phyloP scores from a whole-genome alignment of 1,140 invertebrate genomes.

The Lucilia sericata region DNA sequence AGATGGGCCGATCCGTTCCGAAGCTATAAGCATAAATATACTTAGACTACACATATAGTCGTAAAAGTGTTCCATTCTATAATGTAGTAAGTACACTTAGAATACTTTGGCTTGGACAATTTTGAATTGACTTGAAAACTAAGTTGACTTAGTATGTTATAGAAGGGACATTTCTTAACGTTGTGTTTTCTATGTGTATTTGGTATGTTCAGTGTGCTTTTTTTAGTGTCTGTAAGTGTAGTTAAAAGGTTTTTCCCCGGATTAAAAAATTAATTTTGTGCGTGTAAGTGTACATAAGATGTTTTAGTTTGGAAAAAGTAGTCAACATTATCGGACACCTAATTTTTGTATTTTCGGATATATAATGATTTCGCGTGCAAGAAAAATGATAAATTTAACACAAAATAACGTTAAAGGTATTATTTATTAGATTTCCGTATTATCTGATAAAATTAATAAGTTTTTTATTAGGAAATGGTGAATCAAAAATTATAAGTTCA shows the following conservation, averaged over 20 bases:
- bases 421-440: conserved; percentile 1
- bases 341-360: neutral
- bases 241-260: conserved; percentile 3
- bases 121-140: neutral
- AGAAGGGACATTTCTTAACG: neutral
- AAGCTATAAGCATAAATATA: conserved; percentile 20
- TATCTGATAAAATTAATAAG: conserved; percentile 4
- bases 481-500: neutral
- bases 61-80: neutral
- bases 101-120: neutral
- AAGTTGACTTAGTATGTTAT: conserved; percentile 22
- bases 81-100: conserved; percentile 21
- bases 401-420: conserved; percentile 1
- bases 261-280: neutral
- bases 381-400: neutral
- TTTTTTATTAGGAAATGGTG: neutral
- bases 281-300: conserved; percentile 17
- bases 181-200: conserved; percentile 6
- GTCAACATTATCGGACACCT: neutral
- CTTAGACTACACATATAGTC: neutral
- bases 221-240: conserved; percentile 11
- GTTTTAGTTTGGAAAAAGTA: conserved; percentile 3
- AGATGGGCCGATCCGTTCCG: neutral
- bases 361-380: conserved; percentile 1
- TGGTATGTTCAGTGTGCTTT: neutral